A percentile compares a stretch with the other conserved stretches of the same genome.
These are phyloP conservation scores for Phyllostomus hastatus DNA, from an alignment of 2,113 vertebrate species.

Conservation along the genomic window DNA sequence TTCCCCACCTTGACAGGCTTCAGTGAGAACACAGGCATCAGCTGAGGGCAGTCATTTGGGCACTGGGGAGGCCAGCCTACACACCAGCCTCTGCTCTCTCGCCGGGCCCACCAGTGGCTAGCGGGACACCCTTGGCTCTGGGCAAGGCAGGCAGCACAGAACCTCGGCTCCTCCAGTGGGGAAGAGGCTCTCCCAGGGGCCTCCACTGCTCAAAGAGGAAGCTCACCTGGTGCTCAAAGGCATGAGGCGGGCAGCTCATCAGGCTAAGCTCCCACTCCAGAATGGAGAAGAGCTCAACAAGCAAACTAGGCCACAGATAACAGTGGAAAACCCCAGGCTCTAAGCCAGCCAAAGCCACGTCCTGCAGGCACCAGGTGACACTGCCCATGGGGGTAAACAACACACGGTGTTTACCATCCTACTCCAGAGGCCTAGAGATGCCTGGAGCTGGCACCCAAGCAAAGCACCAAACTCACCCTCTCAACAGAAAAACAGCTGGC, in stretches of 20 bases:
- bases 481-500: background rate
- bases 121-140: background rate
- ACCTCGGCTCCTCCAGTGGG: background rate
- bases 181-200: background rate
- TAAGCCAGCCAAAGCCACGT: background rate
- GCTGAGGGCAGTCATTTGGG: background rate
- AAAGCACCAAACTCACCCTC: background rate
- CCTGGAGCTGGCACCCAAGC: background rate
- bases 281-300: background rate
- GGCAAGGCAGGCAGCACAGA: background rate
- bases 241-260: background rate
- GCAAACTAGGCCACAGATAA: background rate
- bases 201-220: background rate
- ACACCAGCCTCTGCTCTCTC: background rate
- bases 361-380: background rate
- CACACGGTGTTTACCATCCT: too few relatives aligned
- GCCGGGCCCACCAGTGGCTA: conserved; percentile 40
- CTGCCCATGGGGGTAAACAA: background rate
- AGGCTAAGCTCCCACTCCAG: background rate
- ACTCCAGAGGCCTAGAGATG: background rate
- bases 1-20: background rate
- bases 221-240: background rate
- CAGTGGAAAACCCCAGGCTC: background rate
- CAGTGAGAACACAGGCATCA: background rate
- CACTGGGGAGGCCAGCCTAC: background rate